Conservation (phyloP, 2,113 vertebrate genomes). For the Ceyx margarethae region DNA sequence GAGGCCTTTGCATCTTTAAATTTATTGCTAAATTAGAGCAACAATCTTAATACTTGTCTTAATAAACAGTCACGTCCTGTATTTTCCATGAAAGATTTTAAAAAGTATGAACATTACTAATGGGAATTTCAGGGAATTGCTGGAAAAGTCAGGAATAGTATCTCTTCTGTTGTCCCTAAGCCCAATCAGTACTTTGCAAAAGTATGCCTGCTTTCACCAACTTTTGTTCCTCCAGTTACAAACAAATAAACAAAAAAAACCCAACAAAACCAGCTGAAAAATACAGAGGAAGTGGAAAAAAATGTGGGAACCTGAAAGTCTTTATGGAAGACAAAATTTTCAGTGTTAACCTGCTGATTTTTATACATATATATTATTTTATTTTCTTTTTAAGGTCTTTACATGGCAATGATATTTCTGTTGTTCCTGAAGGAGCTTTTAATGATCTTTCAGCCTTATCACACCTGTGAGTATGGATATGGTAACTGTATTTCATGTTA, state of each 20-base stretch:
- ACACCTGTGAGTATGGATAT: conserved; percentile 87
- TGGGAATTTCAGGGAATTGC: not conserved
- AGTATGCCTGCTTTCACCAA: not conserved
- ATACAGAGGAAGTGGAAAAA: not conserved
- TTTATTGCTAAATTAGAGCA: not conserved
- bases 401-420: conserved; percentile 96
- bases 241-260: not conserved
- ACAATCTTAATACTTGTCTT: not conserved
- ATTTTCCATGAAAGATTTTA: not conserved
- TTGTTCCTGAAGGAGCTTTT: conserved; percentile 95
- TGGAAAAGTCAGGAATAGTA: not conserved
- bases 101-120: not conserved
- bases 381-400: conserved; percentile 82
- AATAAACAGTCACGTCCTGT: not conserved
- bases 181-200: not conserved
- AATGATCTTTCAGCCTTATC: conserved; percentile 92
- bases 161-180: not conserved
- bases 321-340: not conserved
- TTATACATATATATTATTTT: not conserved
- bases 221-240: not conserved
- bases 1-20: not conserved
- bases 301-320: not conserved
- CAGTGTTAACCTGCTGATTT: not conserved
- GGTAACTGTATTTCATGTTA: not conserved
- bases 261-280: not conserved